Evolutionary conservation across 2,113 vertebrate species (phyloP), one percentile per base, ranked within the genome.

Genomic region (Myotis davidii): DNA sequence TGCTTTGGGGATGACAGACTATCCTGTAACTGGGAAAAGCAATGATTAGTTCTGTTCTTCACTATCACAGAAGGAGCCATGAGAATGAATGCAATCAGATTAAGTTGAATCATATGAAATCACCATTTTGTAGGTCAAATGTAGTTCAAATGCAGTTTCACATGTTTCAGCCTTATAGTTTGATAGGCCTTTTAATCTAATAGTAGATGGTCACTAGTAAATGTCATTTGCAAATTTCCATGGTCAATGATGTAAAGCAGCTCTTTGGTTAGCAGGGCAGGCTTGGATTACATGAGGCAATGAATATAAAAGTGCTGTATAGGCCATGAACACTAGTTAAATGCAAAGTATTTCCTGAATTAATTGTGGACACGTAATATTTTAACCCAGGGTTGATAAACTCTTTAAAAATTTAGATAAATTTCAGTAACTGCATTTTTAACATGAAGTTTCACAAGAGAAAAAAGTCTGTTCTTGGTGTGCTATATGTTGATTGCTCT

Each of bases 291-390:
- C 65, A 90, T 70, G 84, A 94, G 45, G 27, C 92, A 78, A 88
- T 79, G 72, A 90, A n/a, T 88, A 39, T 74, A 54, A 82, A 84
- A 95, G 65, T 89, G 56, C 45, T 95, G 94, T 89, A 91, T 76
- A 85, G 89, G 73, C 90, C 72, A 59, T 61, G 76, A 91, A 81
- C 79, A 59, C 39, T 77, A 84, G 37, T 56, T 81, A 91, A 93
- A 89, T 65, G 95, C 59, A 91, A 93, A 88, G 54, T 69, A 27
- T 87, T 82, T 83, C 59, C 78, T 52, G 23, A 93, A 90, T 87
- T 85, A 85, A 89, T 92, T 37, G 56, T 73, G 32, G 27, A 61
- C 88, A 61, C n/a, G 12, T 65, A 74, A 27, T 91, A 87, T 64
- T 93, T 59, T 84, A 94, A 91, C n/a, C 8, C 67, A 45, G 48